phyloP scores from a whole-genome alignment of 2,888 invertebrate species.

The Mimachlamys varia region DNA sequence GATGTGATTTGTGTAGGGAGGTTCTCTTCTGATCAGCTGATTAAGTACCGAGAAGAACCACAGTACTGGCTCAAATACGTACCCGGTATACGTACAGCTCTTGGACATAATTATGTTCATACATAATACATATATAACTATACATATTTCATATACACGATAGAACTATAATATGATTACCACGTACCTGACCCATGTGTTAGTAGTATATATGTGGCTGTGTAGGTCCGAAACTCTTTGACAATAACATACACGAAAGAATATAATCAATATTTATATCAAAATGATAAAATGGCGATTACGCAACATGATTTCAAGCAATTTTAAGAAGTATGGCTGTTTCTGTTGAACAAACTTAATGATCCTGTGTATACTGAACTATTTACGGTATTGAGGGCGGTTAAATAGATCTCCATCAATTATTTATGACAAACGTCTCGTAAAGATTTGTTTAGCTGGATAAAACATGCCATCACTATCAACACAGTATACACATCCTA shows the following conservation, averaged over 20 bases:
- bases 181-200: background rate
- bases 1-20: constrained; percentile 11
- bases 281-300: too few species aligned
- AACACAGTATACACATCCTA: background rate
- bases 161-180: too few species aligned
- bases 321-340: background rate
- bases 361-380: background rate
- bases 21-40: background rate
- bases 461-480: constrained; percentile 7
- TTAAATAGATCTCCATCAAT: background rate
- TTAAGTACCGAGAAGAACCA: background rate
- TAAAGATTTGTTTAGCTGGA: constrained; percentile 34
- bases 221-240: background rate
- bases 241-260: background rate
- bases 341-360: background rate
- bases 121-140: too few species aligned
- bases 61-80: background rate
- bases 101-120: background rate
- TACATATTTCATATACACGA: too few species aligned
- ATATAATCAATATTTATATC: background rate
- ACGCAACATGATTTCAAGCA: too few species aligned
- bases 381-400: constrained; percentile 11
- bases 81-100: background rate
- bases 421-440: background rate
- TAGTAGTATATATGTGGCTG: background rate